These are phyloP conservation scores for Trichogramma dendrolimi DNA, from an alignment of 2,888 invertebrate genomes.

Conservation along the genomic window DNA sequence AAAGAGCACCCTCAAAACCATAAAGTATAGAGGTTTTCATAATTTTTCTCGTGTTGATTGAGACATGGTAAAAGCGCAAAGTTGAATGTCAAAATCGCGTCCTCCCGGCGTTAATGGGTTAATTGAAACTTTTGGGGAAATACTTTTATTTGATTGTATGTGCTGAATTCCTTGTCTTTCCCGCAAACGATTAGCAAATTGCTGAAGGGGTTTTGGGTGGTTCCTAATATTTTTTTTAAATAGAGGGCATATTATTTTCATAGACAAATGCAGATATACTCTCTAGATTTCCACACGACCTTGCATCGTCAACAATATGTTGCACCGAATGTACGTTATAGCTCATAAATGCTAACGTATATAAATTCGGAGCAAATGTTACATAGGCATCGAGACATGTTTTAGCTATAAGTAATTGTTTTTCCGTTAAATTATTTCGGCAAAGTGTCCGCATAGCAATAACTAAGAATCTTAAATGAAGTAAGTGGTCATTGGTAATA, in stretches of 20 bases:
- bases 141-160: not conserved
- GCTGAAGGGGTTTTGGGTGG: not conserved
- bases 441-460: not conserved
- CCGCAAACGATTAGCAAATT: not conserved
- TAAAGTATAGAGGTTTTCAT: no score
- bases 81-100: no score
- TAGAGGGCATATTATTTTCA: no score
- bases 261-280: no score
- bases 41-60: no score
- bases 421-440: not conserved
- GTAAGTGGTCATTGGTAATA: not conserved
- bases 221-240: no score
- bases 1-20: no score
- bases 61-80: no score
- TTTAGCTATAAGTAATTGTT: not conserved
- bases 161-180: not conserved
- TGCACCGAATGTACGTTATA: not conserved
- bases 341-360: not conserved
- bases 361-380: not conserved
- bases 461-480: not conserved
- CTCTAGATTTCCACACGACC: not conserved
- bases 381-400: not conserved
- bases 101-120: no score
- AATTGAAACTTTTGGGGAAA: not conserved
- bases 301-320: not conserved